These are phyloP conservation scores for Ectropis grisescens DNA, from an alignment of 1,140 invertebrate species.

Conservation along the genomic window DNA sequence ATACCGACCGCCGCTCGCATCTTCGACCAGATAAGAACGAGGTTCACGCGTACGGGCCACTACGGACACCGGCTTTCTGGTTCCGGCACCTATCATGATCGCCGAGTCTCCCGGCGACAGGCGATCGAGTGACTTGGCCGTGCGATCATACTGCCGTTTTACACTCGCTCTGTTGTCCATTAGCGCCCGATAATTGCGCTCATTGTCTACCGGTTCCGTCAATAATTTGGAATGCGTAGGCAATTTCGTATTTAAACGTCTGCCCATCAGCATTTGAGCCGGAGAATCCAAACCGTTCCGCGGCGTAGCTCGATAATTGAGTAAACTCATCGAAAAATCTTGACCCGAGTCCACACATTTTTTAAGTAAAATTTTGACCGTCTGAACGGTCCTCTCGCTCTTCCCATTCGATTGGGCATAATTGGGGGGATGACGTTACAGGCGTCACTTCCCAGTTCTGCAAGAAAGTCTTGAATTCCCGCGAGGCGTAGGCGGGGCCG, in stretches of 20 bases:
- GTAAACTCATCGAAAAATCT: constrained; percentile 9
- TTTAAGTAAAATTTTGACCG: constrained; percentile 36
- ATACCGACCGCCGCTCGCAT: background rate
- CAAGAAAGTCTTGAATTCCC: constrained; percentile 49
- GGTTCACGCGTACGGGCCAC: background rate
- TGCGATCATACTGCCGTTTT: background rate
- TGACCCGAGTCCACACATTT: constrained; percentile 13
- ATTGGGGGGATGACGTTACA: constrained; percentile 32
- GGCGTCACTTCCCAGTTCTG: constrained; percentile 45
- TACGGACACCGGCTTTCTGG: background rate
- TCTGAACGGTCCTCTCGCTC: constrained; percentile 39
- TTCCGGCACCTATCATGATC: background rate
- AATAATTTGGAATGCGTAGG: background rate
- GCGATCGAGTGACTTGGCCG: background rate
- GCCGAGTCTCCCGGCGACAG: background rate
- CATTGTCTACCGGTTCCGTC: background rate
- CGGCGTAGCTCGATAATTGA: constrained; percentile 12
- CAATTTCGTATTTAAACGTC: too few relatives aligned
- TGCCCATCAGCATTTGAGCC: constrained; percentile 17
- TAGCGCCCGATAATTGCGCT: background rate
- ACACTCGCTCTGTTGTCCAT: background rate
- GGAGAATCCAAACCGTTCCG: constrained; percentile 10
- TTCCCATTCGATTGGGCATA: constrained; percentile 46
- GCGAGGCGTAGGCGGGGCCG: constrained; percentile 41
- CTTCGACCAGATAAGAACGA: background rate